Conservation (phyloP, 2,797 vertebrate genomes). For the Anniella stebbinsi region DNA sequence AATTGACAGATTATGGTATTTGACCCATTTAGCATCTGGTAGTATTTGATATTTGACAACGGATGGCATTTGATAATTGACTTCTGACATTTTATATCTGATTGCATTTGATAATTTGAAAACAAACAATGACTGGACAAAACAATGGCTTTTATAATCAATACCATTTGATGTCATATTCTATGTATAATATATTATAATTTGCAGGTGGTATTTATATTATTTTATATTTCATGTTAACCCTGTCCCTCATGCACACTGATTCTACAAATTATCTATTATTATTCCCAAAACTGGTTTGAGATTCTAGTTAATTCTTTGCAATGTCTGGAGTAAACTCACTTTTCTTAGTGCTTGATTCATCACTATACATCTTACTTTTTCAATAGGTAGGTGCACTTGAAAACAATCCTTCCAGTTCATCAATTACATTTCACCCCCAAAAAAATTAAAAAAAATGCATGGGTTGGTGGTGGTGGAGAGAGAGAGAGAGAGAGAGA, state of each 20-base stretch:
- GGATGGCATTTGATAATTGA: not conserved
- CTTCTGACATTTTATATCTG: not conserved
- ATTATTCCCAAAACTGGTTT: not conserved
- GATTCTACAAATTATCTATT: not conserved
- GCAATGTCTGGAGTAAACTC: not conserved
- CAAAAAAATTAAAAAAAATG: no score
- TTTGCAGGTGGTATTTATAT: not conserved
- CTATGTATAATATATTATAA: not conserved
- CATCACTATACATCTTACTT: not conserved
- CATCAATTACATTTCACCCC: not conserved
- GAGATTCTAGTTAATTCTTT: not conserved
- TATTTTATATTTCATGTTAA: not conserved
- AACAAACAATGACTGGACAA: no score
- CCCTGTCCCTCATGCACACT: not conserved
- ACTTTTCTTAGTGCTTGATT: not conserved
- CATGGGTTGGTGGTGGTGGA: not conserved
- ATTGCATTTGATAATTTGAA: not conserved
- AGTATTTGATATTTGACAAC: not conserved
- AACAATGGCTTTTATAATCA: not conserved
- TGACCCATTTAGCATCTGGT: not conserved
- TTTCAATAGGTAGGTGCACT: not conserved
- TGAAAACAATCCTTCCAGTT: not conserved
- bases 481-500: no score
- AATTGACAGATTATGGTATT: not conserved
- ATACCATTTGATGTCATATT: not conserved